Percentiles rank a stretch among this genome's conserved stretches.
Conservation (phyloP, 2,113 vertebrate genomes). For the Epinephelus moara region DNA sequence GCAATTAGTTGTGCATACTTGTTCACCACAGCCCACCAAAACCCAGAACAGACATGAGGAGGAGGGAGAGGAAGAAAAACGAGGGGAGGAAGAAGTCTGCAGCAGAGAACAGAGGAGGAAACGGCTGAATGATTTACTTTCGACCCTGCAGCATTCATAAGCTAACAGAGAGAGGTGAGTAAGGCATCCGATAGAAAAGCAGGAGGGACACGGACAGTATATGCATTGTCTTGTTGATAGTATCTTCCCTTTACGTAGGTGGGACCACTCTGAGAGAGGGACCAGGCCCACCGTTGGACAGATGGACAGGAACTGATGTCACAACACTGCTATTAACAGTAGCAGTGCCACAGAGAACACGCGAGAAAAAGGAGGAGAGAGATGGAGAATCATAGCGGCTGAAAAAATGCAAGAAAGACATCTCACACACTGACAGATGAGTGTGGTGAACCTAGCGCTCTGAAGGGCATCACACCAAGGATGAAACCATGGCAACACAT, state of each 20-base stretch:
- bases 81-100: slow-evolving; percentile 79
- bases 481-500: slow-evolving; percentile 80
- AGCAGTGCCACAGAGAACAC: slow-evolving; percentile 39
- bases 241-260: slow-evolving; percentile 59
- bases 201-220: background rate
- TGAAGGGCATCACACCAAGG: slow-evolving; percentile 77
- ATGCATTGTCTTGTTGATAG: slow-evolving; percentile 24
- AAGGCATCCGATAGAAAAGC: slow-evolving; percentile 10
- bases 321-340: slow-evolving; percentile 46
- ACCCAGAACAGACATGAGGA: slow-evolving; percentile 81
- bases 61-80: slow-evolving; percentile 79
- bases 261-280: slow-evolving; percentile 70
- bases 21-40: slow-evolving; percentile 68
- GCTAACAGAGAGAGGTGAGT: slow-evolving; percentile 69
- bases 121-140: slow-evolving; percentile 92
- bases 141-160: slow-evolving; percentile 87
- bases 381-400: slow-evolving; percentile 33
- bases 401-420: slow-evolving; percentile 63
- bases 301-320: slow-evolving; percentile 67
- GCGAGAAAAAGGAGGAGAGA: slow-evolving; percentile 14
- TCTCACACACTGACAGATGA: slow-evolving; percentile 64
- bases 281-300: slow-evolving; percentile 68
- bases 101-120: slow-evolving; percentile 88
- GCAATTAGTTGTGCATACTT: slow-evolving; percentile 50
- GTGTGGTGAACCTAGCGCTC: slow-evolving; percentile 66